Percentiles rank a stretch among this genome's conserved stretches.
phyloP scores from a whole-genome alignment of 2,113 vertebrate species.

The Daboia siamensis region DNA sequence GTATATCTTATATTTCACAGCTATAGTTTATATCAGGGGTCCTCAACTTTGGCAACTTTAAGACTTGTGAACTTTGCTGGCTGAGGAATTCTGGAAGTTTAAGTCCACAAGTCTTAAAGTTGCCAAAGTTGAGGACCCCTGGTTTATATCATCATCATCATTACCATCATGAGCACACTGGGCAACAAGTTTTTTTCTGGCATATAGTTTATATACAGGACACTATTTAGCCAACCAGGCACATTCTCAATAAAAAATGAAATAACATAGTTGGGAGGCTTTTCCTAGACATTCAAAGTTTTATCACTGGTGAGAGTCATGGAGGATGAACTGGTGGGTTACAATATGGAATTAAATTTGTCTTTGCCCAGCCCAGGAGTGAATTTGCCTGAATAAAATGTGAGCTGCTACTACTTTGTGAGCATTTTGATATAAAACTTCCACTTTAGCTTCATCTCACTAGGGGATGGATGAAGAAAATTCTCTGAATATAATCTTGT shows the following conservation, averaged over 20 bases:
- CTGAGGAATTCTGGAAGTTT: too few relatives aligned
- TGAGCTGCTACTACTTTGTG: not conserved
- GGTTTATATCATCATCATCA: not conserved
- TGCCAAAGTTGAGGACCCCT: too few relatives aligned
- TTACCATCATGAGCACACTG: not conserved
- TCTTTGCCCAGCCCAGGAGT: not conserved
- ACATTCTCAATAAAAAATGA: not conserved
- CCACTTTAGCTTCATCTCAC: not conserved
- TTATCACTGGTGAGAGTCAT: not conserved
- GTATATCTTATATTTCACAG: not conserved
- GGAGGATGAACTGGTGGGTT: not conserved
- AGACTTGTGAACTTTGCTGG: too few relatives aligned
- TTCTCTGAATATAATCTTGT: conserved; percentile 16
- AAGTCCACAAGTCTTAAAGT: too few relatives aligned
- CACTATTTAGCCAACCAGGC: not conserved
- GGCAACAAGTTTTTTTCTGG: not conserved
- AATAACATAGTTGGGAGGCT: not conserved
- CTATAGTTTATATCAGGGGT: not conserved
- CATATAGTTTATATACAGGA: not conserved
- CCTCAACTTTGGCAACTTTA: too few relatives aligned
- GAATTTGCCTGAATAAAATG: not conserved
- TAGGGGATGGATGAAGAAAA: not conserved
- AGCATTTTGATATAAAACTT: not conserved
- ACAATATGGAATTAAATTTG: not conserved
- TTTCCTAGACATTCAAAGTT: not conserved